These are phyloP conservation scores for Bruchidius siliquastri DNA, from an alignment of 2,888 invertebrate species.

Conservation along the genomic window DNA sequence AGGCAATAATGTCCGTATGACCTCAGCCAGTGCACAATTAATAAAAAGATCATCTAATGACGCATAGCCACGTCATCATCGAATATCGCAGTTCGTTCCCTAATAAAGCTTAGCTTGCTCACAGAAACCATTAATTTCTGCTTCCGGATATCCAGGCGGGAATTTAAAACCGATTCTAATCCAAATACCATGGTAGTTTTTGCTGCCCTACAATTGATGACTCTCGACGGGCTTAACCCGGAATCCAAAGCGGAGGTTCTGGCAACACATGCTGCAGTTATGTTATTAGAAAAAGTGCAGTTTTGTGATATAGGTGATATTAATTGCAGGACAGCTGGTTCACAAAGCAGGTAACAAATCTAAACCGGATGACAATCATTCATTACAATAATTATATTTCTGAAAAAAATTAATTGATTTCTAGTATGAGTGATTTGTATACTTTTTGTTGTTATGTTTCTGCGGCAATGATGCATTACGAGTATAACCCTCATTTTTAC, in stretches of 20 bases:
- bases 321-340: background rate
- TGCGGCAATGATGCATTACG: too few relatives aligned
- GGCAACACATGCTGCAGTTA: background rate
- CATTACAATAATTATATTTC: too few relatives aligned
- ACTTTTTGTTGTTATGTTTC: too few relatives aligned
- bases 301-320: background rate
- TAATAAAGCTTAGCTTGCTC: background rate
- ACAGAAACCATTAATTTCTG: background rate
- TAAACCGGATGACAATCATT: background rate
- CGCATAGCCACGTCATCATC: background rate
- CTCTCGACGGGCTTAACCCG: background rate
- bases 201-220: background rate
- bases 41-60: background rate
- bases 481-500: too few relatives aligned
- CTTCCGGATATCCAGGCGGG: background rate
- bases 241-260: background rate
- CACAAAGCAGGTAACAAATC: background rate
- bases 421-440: too few relatives aligned
- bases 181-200: background rate
- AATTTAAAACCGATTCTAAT: background rate
- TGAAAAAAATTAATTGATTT: too few relatives aligned
- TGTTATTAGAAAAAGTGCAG: background rate
- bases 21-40: too few relatives aligned
- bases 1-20: too few relatives aligned
- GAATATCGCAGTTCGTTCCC: background rate